Evolutionary conservation across 2,797 vertebrate genomes (phyloP).

Genomic region (Sebastes taczanowskii): DNA sequence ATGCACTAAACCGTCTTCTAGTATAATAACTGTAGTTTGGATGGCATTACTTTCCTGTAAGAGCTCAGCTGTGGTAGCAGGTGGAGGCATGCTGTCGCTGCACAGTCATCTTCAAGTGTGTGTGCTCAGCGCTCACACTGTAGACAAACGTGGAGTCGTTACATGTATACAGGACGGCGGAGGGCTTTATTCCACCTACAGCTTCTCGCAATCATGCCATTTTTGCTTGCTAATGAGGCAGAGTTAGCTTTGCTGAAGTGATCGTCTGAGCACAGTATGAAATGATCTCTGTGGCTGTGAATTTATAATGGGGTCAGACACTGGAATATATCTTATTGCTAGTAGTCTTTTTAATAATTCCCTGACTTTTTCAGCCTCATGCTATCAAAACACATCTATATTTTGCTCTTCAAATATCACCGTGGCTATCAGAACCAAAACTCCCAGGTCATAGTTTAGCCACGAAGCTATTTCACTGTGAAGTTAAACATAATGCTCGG

Average conservation of each 20-base stretch:
- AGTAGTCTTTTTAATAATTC: not conserved
- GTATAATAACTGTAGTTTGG: conserved; percentile 40
- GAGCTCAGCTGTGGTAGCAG: conserved; percentile 57
- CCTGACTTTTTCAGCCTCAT: not conserved
- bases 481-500: conserved; percentile 48
- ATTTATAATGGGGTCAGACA: conserved; percentile 2
- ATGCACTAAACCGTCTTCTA: conserved; percentile 22
- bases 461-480: conserved; percentile 30
- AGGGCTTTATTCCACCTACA: conserved; percentile 35
- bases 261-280: not conserved
- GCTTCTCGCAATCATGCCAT: not conserved
- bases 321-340: not conserved
- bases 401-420: conserved; percentile 4
- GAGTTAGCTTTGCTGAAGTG: conserved; percentile 1
- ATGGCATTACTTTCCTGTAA: conserved; percentile 24
- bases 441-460: conserved; percentile 13
- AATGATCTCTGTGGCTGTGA: not conserved
- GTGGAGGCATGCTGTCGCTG: conserved; percentile 47
- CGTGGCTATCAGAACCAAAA: not conserved
- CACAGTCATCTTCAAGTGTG: conserved; percentile 33
- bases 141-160: conserved; percentile 38
- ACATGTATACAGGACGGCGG: conserved; percentile 1
- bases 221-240: conserved; percentile 29
- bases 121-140: conserved; percentile 11
- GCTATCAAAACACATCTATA: not conserved